Evolutionary conservation across 2,113 vertebrate genomes (phyloP), one percentile per base, ranked within the genome.

Genomic region (Enhydra lutris): DNA sequence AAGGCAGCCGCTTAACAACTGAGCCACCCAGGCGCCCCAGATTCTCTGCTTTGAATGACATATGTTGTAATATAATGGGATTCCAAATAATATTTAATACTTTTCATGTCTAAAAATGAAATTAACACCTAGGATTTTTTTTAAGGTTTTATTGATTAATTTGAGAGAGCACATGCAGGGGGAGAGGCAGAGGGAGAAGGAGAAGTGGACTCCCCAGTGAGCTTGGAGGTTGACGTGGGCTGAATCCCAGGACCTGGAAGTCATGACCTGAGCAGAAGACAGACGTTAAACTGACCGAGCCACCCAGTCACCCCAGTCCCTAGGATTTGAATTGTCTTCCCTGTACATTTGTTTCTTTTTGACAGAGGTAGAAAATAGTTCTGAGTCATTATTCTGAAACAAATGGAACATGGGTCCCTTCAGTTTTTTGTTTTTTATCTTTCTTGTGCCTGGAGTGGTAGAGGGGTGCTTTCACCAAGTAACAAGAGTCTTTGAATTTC

Each of bases 21-120:
- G 59, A 12, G 59, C 59, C 59, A 63, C 11, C 11, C 4, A 29
- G 59, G 24, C 24, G 1, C 59, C 59, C 59, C 59, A 61, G 59
- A 61, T 34, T 83, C 36, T 92, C 34, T 86, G 24, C 24, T 82
- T 78, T 52, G 57, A 93, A 78, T 47, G 67, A 85, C 29, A 21
- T 81, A 81, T 5, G 15, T 89, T 92, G 12, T 95, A 90, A 65
- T 63, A 79, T 63, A 79, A 74, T 92, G 39, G 85, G 29, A 89
- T 42, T 73, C 57, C 34, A 94, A 63, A 55, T 93, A 89, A 29
- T 78, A 47, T 39, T 57, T 85, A 36, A 39, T 83, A 36, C n/a
- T 63, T 71, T 89, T 73, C 14, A 65, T 82, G 79, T 89, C 91
- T 83, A 80, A 82, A 97, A 65, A 80, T 74, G 63, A 85, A 95